Evolutionary conservation across 2,797 vertebrate species (phyloP).

Genomic region (Platyrinchus mystaceus): DNA sequence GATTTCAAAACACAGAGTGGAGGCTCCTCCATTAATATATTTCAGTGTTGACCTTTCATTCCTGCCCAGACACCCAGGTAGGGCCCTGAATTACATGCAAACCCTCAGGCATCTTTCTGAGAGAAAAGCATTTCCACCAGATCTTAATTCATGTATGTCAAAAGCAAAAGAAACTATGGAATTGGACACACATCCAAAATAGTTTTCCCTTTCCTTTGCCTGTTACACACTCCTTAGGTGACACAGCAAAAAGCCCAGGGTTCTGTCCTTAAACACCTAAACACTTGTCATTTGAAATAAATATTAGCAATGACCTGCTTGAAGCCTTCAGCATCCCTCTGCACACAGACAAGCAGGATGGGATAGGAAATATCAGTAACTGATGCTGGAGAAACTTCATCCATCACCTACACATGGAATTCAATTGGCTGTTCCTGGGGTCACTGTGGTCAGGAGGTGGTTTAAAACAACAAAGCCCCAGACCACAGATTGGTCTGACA

Average conservation of each 20-base stretch:
- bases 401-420: rapidly evolving
- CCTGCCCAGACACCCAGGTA: neutral
- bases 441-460: neutral
- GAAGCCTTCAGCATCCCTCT: neutral
- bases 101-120: neutral
- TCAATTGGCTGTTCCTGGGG: rapidly evolving
- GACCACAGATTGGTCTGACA: neutral
- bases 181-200: neutral
- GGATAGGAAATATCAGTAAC: neutral
- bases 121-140: neutral
- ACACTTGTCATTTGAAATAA: neutral
- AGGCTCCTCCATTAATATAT: neutral
- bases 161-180: neutral
- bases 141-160: neutral
- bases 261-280: neutral
- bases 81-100: neutral
- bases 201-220: neutral
- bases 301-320: neutral
- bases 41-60: neutral
- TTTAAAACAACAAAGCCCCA: neutral
- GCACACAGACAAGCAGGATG: neutral
- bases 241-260: neutral
- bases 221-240: neutral
- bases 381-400: neutral
- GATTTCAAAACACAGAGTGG: neutral